Conservation (phyloP, 1,140 invertebrate genomes). For the Centruroides vittatus region DNA sequence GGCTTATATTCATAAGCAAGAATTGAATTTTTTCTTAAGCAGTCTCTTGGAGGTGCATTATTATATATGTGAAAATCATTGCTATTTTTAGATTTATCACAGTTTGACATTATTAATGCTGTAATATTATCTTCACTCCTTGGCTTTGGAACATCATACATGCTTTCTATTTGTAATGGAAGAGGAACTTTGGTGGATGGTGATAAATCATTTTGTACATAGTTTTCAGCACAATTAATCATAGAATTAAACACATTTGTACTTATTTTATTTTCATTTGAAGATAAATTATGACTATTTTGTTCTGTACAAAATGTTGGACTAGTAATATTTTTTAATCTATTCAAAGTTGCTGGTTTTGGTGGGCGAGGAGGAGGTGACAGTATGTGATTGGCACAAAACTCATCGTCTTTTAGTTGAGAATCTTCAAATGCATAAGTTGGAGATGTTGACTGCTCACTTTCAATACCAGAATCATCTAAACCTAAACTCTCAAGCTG, state of each 20-base stretch:
- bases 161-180: constrained; percentile 37
- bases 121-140: constrained; percentile 29
- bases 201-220: neutral
- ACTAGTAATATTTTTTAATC: neutral
- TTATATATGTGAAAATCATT: constrained; percentile 41
- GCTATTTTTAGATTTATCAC: too few species aligned
- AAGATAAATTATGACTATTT: neutral
- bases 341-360: constrained; percentile 1
- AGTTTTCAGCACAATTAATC: too few species aligned
- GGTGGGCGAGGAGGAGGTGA: constrained; percentile 7
- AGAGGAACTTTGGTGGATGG: constrained; percentile 7
- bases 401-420: too few species aligned
- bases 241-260: too few species aligned
- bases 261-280: neutral
- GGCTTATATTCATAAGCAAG: constrained; percentile 6
- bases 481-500: too few species aligned
- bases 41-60: constrained; percentile 39
- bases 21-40: constrained; percentile 1
- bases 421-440: too few species aligned
- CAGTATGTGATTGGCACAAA: neutral
- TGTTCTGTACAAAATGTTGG: neutral
- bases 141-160: constrained; percentile 53
- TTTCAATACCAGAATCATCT: too few species aligned
- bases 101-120: too few species aligned
- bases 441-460: too few species aligned